Evolutionary conservation across 1,140 invertebrate species (phyloP).

Genomic region (Drosophila mayri): DNA sequence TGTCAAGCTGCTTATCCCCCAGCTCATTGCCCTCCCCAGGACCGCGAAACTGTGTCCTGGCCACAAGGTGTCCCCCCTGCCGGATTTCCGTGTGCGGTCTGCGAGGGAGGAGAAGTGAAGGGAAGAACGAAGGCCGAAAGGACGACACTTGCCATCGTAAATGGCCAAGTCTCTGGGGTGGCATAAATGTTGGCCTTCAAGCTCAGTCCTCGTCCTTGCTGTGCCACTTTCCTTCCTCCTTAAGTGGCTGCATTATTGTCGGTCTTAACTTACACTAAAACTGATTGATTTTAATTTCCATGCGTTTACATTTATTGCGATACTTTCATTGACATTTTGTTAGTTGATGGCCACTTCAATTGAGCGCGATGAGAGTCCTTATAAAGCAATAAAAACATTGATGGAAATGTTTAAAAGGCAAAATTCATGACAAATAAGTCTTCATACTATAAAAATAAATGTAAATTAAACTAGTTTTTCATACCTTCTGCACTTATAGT

Average conservation of each 20-base stretch:
- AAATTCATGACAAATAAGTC: neutral
- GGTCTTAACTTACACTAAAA: conserved; percentile 81
- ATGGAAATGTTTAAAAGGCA: neutral
- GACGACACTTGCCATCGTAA: conserved; percentile 73
- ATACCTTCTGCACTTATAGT: neutral
- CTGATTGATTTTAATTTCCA: conserved; percentile 84
- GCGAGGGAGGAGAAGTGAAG: conserved; percentile 12
- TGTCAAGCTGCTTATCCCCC: conserved; percentile 57
- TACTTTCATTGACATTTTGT: conserved; percentile 49
- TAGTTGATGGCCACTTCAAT: conserved; percentile 27
- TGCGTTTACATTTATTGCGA: conserved; percentile 70
- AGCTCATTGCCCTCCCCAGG: conserved; percentile 6
- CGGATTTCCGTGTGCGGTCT: conserved; percentile 23
- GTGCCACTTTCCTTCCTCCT: conserved; percentile 20
- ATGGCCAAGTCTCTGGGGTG: conserved; percentile 77
- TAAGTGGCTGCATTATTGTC: conserved; percentile 83
- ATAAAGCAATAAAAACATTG: neutral
- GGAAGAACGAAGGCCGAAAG: conserved; percentile 38
- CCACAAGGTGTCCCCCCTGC: conserved; percentile 52
- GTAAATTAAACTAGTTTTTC: neutral
- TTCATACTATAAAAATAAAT: neutral
- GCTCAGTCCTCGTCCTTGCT: conserved; percentile 21
- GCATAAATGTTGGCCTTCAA: conserved; percentile 80
- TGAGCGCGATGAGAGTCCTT: conserved; percentile 6
- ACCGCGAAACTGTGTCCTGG: conserved; percentile 56